Base-by-base conservation (phyloP, 2,888 invertebrate species). In the Tenthredo livida region DNA sequence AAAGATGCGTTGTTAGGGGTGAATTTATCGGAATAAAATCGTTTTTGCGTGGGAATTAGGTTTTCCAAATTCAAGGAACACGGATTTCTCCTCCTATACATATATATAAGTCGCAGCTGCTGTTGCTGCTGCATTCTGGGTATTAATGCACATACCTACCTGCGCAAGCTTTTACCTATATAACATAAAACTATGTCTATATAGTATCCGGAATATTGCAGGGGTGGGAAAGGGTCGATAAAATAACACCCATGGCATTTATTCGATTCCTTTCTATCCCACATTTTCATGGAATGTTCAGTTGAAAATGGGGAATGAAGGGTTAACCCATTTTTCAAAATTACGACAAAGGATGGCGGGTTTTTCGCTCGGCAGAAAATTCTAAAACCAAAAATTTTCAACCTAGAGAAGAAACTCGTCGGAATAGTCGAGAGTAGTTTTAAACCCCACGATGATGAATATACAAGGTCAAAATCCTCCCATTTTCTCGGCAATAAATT, bases 1-100 rank as follows among this genome's bases (percentile, higher is more conserved):
- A 73, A 43, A 43, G 43, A 29, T 4, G 43, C 33, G 33, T 37
- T 43, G 43, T 84, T 78, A 33, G 43, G 78, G 77, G 10, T 47
- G 58, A 85, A 70, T 47, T 86, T 86, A 87, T 85, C 87, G 86
- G 67, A 65, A 83, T 77, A 50, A 77, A 84, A 84, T 84, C 73
- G 83, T 83, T 83, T 77, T 50, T 85, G 86, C 87, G 86, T 87
- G 87, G 87, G 87, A 87, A 87, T 86, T 50, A 25, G 50, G 70
- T 84, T 86, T 85, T 84, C 84, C 82, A 54, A 85, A 84, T 87
- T 87, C 85, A 6, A 2, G 54, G n/a, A n/a, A 54, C 54, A 65
- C 40, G 58, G 70, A 84, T 84, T 40, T 21, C 15, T 15, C 40
- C 17, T 54, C 0, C 6, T 21, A 29, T n/a, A n/a, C n/a, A n/a